A percentile compares a stretch with the other conserved stretches of the same genome.
Conservation (phyloP, 2,797 vertebrate species). For the Syncerus caffer region DNA sequence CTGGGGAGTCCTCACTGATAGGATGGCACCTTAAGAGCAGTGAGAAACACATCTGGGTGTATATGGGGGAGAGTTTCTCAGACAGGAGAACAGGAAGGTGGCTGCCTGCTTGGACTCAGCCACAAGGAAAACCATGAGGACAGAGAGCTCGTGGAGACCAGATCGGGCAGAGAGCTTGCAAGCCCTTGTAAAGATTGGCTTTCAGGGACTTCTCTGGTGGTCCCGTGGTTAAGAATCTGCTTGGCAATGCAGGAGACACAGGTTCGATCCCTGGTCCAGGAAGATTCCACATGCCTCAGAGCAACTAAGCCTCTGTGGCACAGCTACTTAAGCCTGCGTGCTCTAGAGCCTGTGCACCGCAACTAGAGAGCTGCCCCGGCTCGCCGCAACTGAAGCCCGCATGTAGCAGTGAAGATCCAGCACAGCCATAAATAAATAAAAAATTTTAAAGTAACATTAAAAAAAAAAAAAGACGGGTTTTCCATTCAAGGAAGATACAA, state of each 20-base stretch:
- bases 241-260: neutral
- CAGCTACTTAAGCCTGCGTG: neutral
- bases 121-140: neutral
- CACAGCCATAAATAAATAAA: neutral
- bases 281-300: neutral
- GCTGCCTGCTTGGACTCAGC: neutral
- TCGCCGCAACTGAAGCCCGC: accelerated
- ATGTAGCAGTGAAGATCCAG: neutral
- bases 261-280: neutral
- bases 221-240: neutral
- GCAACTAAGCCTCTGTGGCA: neutral
- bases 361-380: neutral
- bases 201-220: neutral
- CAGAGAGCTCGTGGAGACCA: neutral
- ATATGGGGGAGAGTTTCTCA: neutral
- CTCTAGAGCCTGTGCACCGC: accelerated
- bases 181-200: neutral
- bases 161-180: neutral
- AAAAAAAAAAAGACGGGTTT: neutral
- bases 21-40: neutral
- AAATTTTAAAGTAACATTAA: neutral
- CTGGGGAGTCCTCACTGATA: neutral
- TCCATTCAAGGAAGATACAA: neutral
- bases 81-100: neutral
- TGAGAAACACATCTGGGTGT: neutral